Evolutionary conservation across 2,888 invertebrate genomes (phyloP), one percentile per base, ranked within the genome.

Genomic region (Sinohyriopsis cumingii): DNA sequence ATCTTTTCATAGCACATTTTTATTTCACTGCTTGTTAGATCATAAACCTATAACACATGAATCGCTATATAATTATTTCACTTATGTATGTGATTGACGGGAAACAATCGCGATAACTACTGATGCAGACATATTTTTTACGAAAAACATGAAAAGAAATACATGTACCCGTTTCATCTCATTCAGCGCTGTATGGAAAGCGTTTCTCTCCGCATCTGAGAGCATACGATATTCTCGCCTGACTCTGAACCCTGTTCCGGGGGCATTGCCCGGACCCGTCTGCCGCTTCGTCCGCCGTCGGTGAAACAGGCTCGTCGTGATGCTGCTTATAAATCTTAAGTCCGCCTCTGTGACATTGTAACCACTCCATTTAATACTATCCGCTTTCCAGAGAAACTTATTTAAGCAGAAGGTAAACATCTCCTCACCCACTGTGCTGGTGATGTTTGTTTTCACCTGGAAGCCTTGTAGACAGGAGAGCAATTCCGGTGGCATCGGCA

Each of bases 141-240:
- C 12, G 45, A 45, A 45, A 0, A 15, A 45, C 12, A 12, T 45
- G 3, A 45, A 45, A 45, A 45, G 12, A 45, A 45, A 45, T 45
- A 25, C 25, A 25, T 25, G 55, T 63, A 73, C 73, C 65, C 53
- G 20, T 67, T 73, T 73, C 56, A 73, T 33, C 18, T 57, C 28
- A 25, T 69, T 69, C 5, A 73, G 22, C 4, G 73, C 73, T n/a
- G 20, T 61, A 25, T 73, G 73, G 33, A 65, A 67, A 12, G 64
- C 69, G 53, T 61, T 61, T 55, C 73, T 69, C 45, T 73, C 67
- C 22, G 25, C 63, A 55, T 73, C 73, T 6, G 69, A 68, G 12
- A 73, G 56, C n/a, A 67, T 59, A 22, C 73, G 55, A 54, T 73
- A 73, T 45, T 73, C 69, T 18, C 67, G 67, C 12, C 73, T 59